Evolutionary conservation across 2,888 invertebrate genomes (phyloP), one percentile per base, ranked within the genome.

Genomic region (Anoplius nigerrimus): DNA sequence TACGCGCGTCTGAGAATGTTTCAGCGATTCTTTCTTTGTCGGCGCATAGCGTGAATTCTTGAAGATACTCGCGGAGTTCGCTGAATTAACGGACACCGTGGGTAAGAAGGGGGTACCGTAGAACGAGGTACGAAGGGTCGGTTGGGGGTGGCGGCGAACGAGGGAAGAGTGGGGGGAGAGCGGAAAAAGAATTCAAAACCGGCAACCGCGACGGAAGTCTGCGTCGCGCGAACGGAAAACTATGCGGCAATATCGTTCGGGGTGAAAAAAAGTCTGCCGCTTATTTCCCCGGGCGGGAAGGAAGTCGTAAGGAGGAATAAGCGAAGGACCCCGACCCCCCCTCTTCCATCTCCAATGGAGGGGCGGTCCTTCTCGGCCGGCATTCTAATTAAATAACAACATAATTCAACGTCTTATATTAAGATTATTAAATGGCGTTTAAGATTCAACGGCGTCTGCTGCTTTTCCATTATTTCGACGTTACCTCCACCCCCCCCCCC

Each of bases 341-440:
- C n/a, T n/a, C n/a, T n/a, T n/a, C n/a, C n/a, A n/a, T n/a, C n/a
- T n/a, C n/a, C n/a, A n/a, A n/a, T n/a, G 21, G 46, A 21, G 46
- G 16, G 48, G 70, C 62, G 62, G 71, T 74, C 77, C 75, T 75
- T 78, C 34, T 75, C 67, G 62, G 67, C 65, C 66, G 22, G 48
- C 62, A 74, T 80, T 84, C 81, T 86, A 87, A 86, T 87, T 86
- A 87, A 87, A 86, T 86, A 86, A 86, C 84, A 87, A 86, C 82
- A 85, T 83, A 85, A 86, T 84, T 87, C 82, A 85, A 75, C 82
- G 83, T 82, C 83, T 82, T 81, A 79, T 76, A 81, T 80, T 76
- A 78, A 82, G 83, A 83, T 82, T 86, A 87, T 87, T 86, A 86
- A 86, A 87, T 83, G 85, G 81, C 85, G 80, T 83, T 87, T 85